These are phyloP conservation scores for Eurypyga helias DNA, from an alignment of 2,113 vertebrate species.

Conservation along the genomic window DNA sequence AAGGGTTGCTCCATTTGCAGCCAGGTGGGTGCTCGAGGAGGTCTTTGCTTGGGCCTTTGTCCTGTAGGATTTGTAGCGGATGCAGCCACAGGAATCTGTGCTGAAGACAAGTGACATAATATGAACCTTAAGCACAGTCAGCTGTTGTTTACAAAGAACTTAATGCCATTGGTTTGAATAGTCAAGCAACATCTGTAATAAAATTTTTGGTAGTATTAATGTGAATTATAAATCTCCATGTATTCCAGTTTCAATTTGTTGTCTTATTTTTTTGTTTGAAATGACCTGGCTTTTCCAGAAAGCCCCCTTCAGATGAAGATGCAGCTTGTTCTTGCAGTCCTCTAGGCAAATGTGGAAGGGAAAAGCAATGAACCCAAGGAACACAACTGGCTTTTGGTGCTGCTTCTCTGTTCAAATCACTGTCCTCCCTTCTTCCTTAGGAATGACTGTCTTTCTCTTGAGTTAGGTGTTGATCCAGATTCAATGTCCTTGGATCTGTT, in stretches of 20 bases:
- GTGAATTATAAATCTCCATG: neutral
- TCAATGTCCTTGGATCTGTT: neutral
- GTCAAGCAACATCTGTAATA: neutral
- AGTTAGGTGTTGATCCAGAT: neutral
- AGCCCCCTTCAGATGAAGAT: neutral
- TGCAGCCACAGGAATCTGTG: neutral
- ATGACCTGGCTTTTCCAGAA: neutral
- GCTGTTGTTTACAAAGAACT: neutral
- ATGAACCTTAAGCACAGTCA: neutral
- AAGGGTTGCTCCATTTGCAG: fast-evolving
- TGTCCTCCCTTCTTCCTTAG: neutral
- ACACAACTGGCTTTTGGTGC: neutral
- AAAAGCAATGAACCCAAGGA: neutral
- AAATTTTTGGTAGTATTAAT: no score
- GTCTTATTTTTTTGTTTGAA: neutral
- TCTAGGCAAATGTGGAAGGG: neutral
- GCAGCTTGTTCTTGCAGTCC: neutral
- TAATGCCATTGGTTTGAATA: neutral
- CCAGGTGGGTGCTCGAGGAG: neutral
- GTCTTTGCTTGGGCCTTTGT: neutral
- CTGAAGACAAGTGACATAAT: neutral
- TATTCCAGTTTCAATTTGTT: neutral
- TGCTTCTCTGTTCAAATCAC: neutral
- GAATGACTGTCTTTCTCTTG: neutral
- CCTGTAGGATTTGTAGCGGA: neutral